Base-by-base conservation (phyloP, 2,888 invertebrate species). In the Lingula anatina region DNA sequence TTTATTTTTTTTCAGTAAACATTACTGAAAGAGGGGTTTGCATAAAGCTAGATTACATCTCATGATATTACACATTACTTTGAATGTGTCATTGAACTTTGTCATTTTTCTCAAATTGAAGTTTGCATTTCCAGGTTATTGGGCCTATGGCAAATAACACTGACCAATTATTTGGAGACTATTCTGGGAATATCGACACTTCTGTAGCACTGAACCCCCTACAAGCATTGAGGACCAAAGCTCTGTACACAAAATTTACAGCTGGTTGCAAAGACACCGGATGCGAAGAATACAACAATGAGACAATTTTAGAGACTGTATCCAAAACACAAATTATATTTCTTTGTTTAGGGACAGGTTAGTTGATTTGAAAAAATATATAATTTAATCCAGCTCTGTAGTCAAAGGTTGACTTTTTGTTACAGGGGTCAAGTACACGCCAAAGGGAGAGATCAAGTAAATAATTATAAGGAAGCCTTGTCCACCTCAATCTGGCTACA, bases 131-230 rank as follows among this genome's bases (percentile, higher is more conserved):
- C 2, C 49, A 72, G 72, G 55, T 74, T 15, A 51, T 74, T 36
- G 74, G 74, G 12, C 74, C 74, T 5, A 66, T 73, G 64, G 62
- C 68, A 15, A 55, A 71, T 47, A 68, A 72, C 47, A 41, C 60
- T 9, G 49, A 46, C 2, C 62, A 65, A 39, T 54, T 66, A 28
- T 68, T 62, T 57, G 74, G 74, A 3, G 65, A 64, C 51, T 74
- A 75, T 49, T 51, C 57, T 18, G 59, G 73, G 1, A 47, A 55
- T 9, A 46, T 63, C 9, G 64, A 65, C 46, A 49, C 53, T 3
- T 49, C 53, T 2, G 68, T 57, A 42, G 59, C 62, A 1, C 59
- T 56, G 7, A 69, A 71, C 0, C 70, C 71, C 3, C 51, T 59
- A 5, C 41, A 61, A 21, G 70, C 64, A 4, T 56, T 74, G 25